These are phyloP conservation scores for Hormaphis cornu DNA, from an alignment of 1,140 invertebrate genomes.

Conservation along the genomic window DNA sequence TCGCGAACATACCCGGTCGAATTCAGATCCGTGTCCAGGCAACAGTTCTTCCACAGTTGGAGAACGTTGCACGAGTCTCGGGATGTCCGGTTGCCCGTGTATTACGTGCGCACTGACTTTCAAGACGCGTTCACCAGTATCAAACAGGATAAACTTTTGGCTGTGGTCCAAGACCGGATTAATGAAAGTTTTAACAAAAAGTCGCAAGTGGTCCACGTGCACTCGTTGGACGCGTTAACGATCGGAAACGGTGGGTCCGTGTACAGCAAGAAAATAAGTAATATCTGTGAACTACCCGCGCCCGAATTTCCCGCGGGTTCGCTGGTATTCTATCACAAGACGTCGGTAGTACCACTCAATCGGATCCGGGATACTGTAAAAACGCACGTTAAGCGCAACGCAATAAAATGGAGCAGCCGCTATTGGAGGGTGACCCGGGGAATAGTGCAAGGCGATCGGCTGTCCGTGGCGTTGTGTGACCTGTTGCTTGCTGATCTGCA, in stretches of 20 bases:
- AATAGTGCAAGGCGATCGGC: not conserved
- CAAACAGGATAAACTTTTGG: not conserved
- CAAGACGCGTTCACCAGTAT: constrained; percentile 11
- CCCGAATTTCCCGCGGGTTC: not conserved
- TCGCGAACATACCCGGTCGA: not conserved
- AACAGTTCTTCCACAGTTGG: not conserved
- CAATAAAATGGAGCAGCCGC: not conserved
- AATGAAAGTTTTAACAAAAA: not conserved
- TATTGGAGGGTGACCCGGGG: not conserved
- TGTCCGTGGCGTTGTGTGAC: not conserved
- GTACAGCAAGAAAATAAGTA: not conserved
- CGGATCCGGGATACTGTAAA: not conserved
- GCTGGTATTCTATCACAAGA: not conserved
- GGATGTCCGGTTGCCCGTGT: not conserved
- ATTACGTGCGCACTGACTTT: constrained; percentile 9
- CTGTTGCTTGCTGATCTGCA: not conserved
- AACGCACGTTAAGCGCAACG: not conserved
- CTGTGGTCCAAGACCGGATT: not conserved
- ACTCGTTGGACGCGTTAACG: not conserved
- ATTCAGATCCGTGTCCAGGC: not conserved
- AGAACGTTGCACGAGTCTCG: not conserved
- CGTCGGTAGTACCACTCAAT: not conserved
- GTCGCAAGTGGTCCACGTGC: not conserved
- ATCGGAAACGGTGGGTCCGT: not conserved
- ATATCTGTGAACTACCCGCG: not conserved